A percentile compares a stretch with the other conserved stretches of the same genome.
These are phyloP conservation scores for Actinia tenebrosa DNA, from an alignment of 64 coral and sea anemone species.

Conservation along the genomic window DNA sequence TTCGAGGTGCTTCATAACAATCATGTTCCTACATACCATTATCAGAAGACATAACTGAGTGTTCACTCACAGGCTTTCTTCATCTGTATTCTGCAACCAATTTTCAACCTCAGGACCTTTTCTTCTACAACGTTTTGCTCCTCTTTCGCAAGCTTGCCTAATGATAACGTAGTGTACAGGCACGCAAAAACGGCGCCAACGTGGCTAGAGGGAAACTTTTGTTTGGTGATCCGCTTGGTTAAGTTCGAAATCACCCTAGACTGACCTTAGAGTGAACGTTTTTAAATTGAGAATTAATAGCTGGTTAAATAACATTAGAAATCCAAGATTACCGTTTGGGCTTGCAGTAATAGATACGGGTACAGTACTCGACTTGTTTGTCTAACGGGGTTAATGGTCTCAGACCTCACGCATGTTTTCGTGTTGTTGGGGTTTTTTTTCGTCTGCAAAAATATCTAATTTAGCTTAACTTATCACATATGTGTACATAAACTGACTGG, in stretches of 20 bases:
- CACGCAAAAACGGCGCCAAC: background rate
- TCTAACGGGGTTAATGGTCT: background rate
- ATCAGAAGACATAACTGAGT: background rate
- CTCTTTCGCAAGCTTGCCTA: background rate
- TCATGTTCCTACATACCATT: background rate
- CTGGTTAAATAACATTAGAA: constrained; percentile 2
- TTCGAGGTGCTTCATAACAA: background rate
- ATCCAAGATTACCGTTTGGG: background rate
- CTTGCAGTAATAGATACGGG: background rate
- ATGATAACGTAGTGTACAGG: background rate
- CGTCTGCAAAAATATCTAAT: background rate
- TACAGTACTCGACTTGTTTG: background rate
- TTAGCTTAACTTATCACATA: no score
- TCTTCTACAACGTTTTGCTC: background rate
- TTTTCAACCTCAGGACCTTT: background rate
- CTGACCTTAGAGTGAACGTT: background rate
- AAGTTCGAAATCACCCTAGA: background rate
- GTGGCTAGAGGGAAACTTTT: background rate
- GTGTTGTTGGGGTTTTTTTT: no score
- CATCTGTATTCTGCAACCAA: background rate
- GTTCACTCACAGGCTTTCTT: background rate
- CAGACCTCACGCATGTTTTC: constrained; percentile 3
- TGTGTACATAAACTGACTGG: no score
- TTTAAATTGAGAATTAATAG: constrained; percentile 8
- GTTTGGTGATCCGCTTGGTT: background rate